Base-by-base conservation (phyloP, 2,888 invertebrate genomes). In the Catonia carolina region DNA sequence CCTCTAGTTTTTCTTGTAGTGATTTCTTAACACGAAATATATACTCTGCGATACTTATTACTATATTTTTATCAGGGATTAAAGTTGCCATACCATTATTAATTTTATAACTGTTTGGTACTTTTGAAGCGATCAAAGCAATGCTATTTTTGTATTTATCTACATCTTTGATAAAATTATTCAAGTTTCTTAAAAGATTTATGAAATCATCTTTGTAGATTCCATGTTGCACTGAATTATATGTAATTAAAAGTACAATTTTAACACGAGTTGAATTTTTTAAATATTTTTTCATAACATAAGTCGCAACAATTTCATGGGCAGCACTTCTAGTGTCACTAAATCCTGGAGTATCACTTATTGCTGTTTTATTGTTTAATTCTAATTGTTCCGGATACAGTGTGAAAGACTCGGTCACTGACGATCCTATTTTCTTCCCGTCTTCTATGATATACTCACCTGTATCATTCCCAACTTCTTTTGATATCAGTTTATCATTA, bases 381-480 rank as follows among this genome's bases (percentile, higher is more conserved):
- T n/a, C 8, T 15, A n/a, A 1, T 10, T 18, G 41, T 41, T 41
- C 41, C 10, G 41, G 41, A 41, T 41, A 41, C 17, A 41, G 14
- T 14, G 41, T 41, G 14, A n/a, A n/a, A 2, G 41, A 41, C 15
- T 41, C 41, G 5, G 41, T 41, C 8, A 15, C 41, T 10, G 41
- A 41, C 2, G 14, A 14, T 41, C 41, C 41, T 14, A 41, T 41
- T 41, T 41, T 41, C 10, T 41, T 18, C 2, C 41, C 41, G 15
- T 41, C 41, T 41, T 41, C 41, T 2, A 41, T 41, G n/a, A 41
- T 10, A 15, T 41, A 41, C 15, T 41, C 41, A 14, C n/a, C 41
- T 14, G 41, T 41, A 5, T 41, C 41, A 8, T 10, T 18, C 8
- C 2, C 20, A 18, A 41, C 14, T 18, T 41, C 20, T 41, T 41